phyloP scores from a whole-genome alignment of 2,888 invertebrate species.

The Bhutanitis thaidina region DNA sequence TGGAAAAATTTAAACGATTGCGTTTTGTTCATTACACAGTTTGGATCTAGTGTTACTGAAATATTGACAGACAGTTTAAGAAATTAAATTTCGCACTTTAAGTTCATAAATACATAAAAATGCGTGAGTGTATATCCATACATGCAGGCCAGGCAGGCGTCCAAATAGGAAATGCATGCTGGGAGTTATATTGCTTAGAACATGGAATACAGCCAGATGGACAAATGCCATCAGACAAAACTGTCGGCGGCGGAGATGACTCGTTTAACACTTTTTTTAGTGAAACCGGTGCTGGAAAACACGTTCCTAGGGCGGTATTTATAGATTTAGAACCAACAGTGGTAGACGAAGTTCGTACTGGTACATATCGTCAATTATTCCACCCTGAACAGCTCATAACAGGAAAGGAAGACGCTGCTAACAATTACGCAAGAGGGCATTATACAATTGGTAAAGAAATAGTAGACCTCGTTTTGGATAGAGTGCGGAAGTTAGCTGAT shows the following conservation, averaged over 20 bases:
- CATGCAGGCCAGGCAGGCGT: constrained; percentile 81
- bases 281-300: constrained; percentile 96
- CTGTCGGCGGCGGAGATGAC: constrained; percentile 91
- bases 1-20: not conserved
- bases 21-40: constrained; percentile 5
- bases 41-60: constrained; percentile 4
- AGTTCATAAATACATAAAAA: constrained; percentile 26
- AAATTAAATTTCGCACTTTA: constrained; percentile 6
- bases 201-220: constrained; percentile 92
- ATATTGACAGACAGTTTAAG: not conserved
- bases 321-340: constrained; percentile 97
- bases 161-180: constrained; percentile 92
- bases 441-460: constrained; percentile 98
- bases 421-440: constrained; percentile 98
- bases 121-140: constrained; percentile 75
- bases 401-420: constrained; percentile 97
- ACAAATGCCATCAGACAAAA: constrained; percentile 90
- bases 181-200: constrained; percentile 90
- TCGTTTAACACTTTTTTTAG: constrained; percentile 96
- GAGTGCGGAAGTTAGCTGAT: constrained; percentile 91
- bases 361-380: constrained; percentile 96
- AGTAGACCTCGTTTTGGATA: constrained; percentile 92
- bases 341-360: constrained; percentile 94
- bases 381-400: constrained; percentile 97
- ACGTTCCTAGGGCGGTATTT: constrained; percentile 95